phyloP scores from a whole-genome alignment of 2,797 vertebrate species.

The Halcyon leucocephala region DNA sequence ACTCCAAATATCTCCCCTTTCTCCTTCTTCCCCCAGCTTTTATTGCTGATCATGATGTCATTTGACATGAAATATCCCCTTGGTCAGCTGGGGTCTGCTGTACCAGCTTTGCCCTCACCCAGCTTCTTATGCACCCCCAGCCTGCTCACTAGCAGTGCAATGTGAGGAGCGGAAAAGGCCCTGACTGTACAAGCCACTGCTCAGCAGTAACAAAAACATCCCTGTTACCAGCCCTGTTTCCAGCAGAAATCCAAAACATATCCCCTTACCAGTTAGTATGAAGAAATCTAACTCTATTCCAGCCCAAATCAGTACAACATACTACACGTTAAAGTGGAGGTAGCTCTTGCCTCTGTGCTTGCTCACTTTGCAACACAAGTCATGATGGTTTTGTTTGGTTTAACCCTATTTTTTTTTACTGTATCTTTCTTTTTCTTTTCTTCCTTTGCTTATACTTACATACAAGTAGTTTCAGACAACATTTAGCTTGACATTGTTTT shows the following conservation, averaged over 20 bases:
- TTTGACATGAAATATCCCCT: background rate
- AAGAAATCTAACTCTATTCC: background rate
- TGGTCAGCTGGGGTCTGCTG: background rate
- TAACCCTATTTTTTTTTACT: background rate
- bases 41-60: background rate
- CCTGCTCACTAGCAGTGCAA: background rate
- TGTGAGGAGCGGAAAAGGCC: background rate
- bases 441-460: background rate
- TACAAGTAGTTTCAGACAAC: background rate
- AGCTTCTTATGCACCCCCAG: background rate
- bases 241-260: background rate
- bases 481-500: background rate
- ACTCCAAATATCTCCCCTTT: no score
- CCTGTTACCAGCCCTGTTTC: background rate
- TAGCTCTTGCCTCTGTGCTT: background rate
- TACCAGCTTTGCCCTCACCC: background rate
- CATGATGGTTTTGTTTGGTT: background rate
- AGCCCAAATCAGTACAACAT: background rate
- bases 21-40: background rate
- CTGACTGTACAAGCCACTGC: background rate
- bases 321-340: background rate
- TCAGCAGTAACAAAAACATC: background rate
- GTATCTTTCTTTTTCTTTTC: background rate
- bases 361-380: background rate
- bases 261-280: background rate